These are phyloP conservation scores for Coronaproctus castanopsis DNA, from an alignment of 2,888 invertebrate genomes.

Conservation along the genomic window DNA sequence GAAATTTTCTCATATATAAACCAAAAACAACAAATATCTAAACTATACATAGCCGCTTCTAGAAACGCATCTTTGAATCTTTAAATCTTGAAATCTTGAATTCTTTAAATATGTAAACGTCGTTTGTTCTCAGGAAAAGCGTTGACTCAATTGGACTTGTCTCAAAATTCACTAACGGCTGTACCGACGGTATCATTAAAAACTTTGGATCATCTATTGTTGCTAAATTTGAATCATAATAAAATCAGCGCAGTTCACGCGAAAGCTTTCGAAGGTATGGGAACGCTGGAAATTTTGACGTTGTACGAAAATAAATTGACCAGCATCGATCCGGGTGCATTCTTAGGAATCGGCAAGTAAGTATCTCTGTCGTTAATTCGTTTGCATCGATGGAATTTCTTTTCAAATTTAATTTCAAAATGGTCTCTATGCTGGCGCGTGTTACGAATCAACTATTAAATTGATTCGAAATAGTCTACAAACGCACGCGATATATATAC, in stretches of 20 bases:
- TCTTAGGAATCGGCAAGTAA: conserved; percentile 71
- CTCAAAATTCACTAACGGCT: conserved; percentile 57
- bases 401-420: neutral
- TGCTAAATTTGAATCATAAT: conserved; percentile 77
- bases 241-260: conserved; percentile 55
- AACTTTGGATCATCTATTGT: conserved; percentile 60
- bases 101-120: too few relatives aligned
- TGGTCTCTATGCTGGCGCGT: too few relatives aligned
- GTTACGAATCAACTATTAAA: too few relatives aligned
- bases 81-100: too few relatives aligned
- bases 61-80: too few relatives aligned
- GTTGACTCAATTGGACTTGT: conserved; percentile 70
- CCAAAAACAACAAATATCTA: too few relatives aligned
- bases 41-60: too few relatives aligned
- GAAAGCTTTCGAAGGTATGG: conserved; percentile 66
- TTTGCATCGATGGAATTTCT: neutral
- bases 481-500: too few relatives aligned
- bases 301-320: conserved; percentile 69
- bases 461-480: too few relatives aligned
- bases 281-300: conserved; percentile 66
- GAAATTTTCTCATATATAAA: too few relatives aligned
- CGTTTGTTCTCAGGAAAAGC: conserved; percentile 42
- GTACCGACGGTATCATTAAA: conserved; percentile 63
- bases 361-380: conserved; percentile 25
- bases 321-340: conserved; percentile 58